Percentiles rank a stretch among this genome's conserved stretches.
These are phyloP conservation scores for Cynopterus sphinx DNA, from an alignment of 2,797 vertebrate species.

Conservation along the genomic window DNA sequence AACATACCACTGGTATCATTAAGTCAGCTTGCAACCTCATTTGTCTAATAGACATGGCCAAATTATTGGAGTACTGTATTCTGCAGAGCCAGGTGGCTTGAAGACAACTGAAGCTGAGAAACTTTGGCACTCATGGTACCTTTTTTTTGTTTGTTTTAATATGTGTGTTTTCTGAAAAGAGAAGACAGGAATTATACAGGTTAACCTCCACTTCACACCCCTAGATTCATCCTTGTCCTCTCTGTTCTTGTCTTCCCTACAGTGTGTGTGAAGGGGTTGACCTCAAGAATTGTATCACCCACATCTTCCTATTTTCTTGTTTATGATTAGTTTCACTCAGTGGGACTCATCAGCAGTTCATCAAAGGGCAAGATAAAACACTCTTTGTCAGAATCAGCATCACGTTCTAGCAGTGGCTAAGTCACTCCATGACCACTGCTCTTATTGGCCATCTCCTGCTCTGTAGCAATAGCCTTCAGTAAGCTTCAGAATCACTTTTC, in stretches of 20 bases:
- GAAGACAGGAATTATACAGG: neutral
- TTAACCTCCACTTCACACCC: neutral
- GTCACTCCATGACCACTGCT: neutral
- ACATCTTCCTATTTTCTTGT: neutral
- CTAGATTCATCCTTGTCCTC: neutral
- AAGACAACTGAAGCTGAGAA: slow-evolving; percentile 13
- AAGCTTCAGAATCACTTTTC: neutral
- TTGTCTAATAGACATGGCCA: slow-evolving; percentile 50
- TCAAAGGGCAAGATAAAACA: neutral
- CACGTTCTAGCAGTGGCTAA: neutral
- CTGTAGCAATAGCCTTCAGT: too few relatives aligned
- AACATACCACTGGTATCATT: slow-evolving; percentile 38
- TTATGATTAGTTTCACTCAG: neutral
- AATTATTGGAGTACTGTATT: slow-evolving; percentile 30
- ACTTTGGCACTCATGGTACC: neutral
- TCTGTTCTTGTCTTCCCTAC: neutral
- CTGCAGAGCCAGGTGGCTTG: neutral
- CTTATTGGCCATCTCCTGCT: neutral
- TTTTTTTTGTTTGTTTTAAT: neutral
- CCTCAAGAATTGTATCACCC: neutral
- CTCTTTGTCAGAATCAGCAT: neutral
- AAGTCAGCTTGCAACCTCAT: slow-evolving; percentile 40
- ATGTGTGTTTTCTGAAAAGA: neutral
- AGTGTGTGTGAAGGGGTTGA: neutral
- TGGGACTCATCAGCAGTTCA: neutral